phyloP scores from a whole-genome alignment of 2,113 vertebrate species.

The Anas platyrhynchos region DNA sequence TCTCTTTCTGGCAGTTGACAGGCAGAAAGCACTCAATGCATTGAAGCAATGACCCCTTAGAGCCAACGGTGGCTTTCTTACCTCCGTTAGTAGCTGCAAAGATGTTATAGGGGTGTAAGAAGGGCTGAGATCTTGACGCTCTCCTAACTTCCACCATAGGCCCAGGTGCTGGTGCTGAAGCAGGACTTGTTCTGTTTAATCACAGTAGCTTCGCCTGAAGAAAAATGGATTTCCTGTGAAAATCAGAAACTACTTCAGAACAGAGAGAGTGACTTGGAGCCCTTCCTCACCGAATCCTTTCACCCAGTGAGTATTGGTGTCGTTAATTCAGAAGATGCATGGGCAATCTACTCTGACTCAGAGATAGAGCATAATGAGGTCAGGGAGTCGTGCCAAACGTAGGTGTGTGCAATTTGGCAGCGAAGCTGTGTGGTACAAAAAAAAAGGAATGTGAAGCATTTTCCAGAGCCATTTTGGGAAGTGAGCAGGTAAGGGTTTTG shows the following conservation, averaged over 20 bases:
- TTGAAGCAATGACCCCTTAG: too few relatives aligned
- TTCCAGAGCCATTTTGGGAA: accelerated
- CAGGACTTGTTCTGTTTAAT: too few relatives aligned
- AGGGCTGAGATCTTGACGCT: too few relatives aligned
- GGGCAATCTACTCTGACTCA: neutral
- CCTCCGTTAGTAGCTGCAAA: too few relatives aligned
- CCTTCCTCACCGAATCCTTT: neutral
- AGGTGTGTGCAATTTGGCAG: neutral
- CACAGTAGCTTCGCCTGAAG: too few relatives aligned
- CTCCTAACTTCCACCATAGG: too few relatives aligned
- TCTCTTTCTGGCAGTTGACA: too few relatives aligned
- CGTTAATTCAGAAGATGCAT: neutral
- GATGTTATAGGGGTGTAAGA: too few relatives aligned
- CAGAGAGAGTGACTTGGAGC: accelerated
- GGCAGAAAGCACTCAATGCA: too few relatives aligned
- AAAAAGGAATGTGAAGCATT: neutral
- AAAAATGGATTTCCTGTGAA: too few relatives aligned
- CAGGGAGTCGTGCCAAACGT: accelerated
- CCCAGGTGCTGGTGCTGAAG: too few relatives aligned
- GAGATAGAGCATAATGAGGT: accelerated
- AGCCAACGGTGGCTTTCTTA: too few relatives aligned
- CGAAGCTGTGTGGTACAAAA: accelerated
- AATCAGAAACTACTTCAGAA: neutral
- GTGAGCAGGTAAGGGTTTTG: accelerated
- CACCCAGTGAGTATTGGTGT: neutral